phyloP scores from a whole-genome alignment of 2,888 invertebrate genomes.

The Ophioninae sp. region DNA sequence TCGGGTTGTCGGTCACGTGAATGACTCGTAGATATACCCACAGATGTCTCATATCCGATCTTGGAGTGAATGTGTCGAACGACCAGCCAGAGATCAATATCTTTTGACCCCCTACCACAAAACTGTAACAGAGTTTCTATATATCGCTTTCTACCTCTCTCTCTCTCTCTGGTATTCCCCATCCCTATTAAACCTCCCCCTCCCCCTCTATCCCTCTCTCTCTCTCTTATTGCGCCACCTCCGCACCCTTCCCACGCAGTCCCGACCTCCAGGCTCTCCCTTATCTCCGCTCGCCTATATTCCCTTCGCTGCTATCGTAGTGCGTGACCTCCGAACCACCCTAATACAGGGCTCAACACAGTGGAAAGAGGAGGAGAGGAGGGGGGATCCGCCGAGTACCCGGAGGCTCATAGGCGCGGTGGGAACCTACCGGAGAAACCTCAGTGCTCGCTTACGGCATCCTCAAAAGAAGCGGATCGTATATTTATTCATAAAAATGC shows the following conservation, averaged over 20 bases:
- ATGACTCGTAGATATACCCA: slow-evolving; percentile 30
- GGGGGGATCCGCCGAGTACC: slow-evolving; percentile 32
- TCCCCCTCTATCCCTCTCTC: slow-evolving; percentile 38
- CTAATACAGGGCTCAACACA: slow-evolving; percentile 58
- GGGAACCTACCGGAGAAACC: slow-evolving; percentile 58
- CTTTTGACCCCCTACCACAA: slow-evolving; percentile 63
- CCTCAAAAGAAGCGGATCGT: background rate
- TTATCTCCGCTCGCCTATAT: slow-evolving; percentile 50
- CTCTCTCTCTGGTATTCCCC: slow-evolving; percentile 9
- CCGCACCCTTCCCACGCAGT: slow-evolving; percentile 27
- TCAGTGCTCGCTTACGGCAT: slow-evolving; percentile 29
- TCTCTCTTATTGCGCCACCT: slow-evolving; percentile 8
- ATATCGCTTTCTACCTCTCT: slow-evolving; percentile 36
- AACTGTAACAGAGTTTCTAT: slow-evolving; percentile 53
- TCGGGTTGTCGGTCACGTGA: background rate
- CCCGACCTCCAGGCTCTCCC: slow-evolving; percentile 48
- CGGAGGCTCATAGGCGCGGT: slow-evolving; percentile 46
- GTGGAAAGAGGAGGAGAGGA: too few species aligned
- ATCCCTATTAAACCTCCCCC: background rate
- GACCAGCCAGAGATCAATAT: slow-evolving; percentile 66
- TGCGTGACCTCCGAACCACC: slow-evolving; percentile 61
- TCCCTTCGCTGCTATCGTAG: slow-evolving; percentile 61
- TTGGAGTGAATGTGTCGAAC: slow-evolving; percentile 63
- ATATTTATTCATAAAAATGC: background rate
- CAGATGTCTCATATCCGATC: slow-evolving; percentile 60